phyloP scores from a whole-genome alignment of 2,797 vertebrate species.

The Microcaecilia unicolor region DNA sequence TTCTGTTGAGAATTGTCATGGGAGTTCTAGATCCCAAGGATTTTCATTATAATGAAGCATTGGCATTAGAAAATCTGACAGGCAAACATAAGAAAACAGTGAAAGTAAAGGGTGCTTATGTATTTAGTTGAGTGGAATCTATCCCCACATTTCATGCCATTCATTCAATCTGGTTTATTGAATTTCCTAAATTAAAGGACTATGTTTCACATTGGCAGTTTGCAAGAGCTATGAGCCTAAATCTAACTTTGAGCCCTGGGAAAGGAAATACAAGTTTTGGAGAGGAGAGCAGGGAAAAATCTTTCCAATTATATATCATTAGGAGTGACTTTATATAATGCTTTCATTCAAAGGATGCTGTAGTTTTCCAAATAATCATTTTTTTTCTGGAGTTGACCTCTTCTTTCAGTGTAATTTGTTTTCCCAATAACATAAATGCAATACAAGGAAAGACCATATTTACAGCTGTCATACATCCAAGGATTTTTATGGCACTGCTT shows the following conservation, averaged over 20 bases:
- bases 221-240: too few relatives aligned
- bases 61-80: too few relatives aligned
- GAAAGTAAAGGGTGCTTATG: too few relatives aligned
- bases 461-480: neutral
- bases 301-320: neutral
- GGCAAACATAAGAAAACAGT: too few relatives aligned
- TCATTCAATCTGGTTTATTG: too few relatives aligned
- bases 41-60: too few relatives aligned
- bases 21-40: too few relatives aligned
- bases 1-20: too few relatives aligned
- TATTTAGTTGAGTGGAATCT: too few relatives aligned
- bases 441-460: neutral
- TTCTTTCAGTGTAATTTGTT: neutral
- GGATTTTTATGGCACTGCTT: neutral
- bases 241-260: neutral
- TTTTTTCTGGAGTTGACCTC: neutral
- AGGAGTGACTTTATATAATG: neutral
- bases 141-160: too few relatives aligned
- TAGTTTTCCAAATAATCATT: neutral
- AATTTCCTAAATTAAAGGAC: too few relatives aligned
- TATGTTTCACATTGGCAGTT: too few relatives aligned
- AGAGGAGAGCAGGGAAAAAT: neutral
- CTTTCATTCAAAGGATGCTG: neutral
- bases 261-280: neutral
- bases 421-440: neutral